Evolutionary conservation across 2,888 invertebrate species (phyloP).

Genomic region (Gerris lacustris): DNA sequence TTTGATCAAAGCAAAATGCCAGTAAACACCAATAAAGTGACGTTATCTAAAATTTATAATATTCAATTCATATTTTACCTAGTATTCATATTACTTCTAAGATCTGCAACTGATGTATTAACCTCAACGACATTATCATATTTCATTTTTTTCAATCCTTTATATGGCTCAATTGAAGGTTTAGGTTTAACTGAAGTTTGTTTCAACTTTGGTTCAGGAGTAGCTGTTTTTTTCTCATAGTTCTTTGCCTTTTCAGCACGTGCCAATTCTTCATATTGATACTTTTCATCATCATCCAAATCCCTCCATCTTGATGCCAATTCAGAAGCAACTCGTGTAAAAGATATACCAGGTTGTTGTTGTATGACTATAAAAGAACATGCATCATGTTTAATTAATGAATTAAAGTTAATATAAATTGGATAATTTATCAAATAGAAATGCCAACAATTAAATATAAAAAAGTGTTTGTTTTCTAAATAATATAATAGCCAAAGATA

Average conservation of each 20-base stretch:
- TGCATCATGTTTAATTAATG: conserved; percentile 5
- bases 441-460: conserved; percentile 6
- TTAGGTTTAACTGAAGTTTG: neutral
- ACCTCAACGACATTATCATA: neutral
- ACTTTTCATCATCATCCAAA: conserved; percentile 36
- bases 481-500: too few relatives aligned
- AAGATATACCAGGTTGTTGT: conserved; percentile 31
- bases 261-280: conserved; percentile 34
- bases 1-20: too few relatives aligned
- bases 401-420: neutral
- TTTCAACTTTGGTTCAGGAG: conserved; percentile 1
- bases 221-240: conserved; percentile 9
- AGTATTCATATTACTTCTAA: too few relatives aligned
- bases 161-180: neutral
- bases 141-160: neutral
- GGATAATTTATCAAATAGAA: conserved; percentile 10
- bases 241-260: conserved; percentile 27
- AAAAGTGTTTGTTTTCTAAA: conserved; percentile 8
- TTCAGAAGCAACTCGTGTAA: conserved; percentile 36
- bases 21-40: too few relatives aligned
- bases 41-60: too few relatives aligned
- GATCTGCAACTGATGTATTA: neutral
- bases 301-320: conserved; percentile 37
- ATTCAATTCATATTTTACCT: too few relatives aligned
- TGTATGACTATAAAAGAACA: conserved; percentile 26